Conservation (phyloP, 1,140 invertebrate genomes). For the Drosophila gunungcola region DNA sequence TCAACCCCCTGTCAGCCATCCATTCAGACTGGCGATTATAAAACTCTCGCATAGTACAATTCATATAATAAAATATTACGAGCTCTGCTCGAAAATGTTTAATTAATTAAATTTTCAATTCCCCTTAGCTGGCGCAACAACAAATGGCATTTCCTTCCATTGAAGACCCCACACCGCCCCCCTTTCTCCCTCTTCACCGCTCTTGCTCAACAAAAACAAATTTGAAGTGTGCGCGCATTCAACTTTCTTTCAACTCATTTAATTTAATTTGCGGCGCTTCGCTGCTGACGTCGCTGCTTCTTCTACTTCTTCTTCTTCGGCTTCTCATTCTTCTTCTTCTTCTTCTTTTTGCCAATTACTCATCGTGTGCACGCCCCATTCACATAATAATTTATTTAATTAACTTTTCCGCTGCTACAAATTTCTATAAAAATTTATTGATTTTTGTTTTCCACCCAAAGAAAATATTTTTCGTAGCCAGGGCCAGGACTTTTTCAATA, state of each 20-base stretch:
- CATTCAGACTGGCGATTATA: slow-evolving; percentile 61
- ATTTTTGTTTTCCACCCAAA: slow-evolving; percentile 51
- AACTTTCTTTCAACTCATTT: slow-evolving; percentile 84
- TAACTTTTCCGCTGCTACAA: slow-evolving; percentile 82
- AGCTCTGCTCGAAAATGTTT: slow-evolving; percentile 73
- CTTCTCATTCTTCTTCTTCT: neutral
- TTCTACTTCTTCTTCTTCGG: slow-evolving; percentile 2
- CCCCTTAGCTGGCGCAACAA: slow-evolving; percentile 55
- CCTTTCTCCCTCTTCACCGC: slow-evolving; percentile 8
- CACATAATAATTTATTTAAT: slow-evolving; percentile 84
- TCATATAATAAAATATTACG: slow-evolving; percentile 75
- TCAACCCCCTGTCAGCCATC: slow-evolving; percentile 26
- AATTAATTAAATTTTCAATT: slow-evolving; percentile 84
- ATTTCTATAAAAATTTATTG: slow-evolving; percentile 77
- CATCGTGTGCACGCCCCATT: slow-evolving; percentile 82
- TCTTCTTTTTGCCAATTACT: slow-evolving; percentile 79
- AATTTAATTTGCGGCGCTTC: slow-evolving; percentile 82
- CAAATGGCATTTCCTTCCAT: slow-evolving; percentile 24
- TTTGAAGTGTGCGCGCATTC: slow-evolving; percentile 79
- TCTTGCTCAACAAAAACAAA: slow-evolving; percentile 65
- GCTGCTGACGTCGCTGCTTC: slow-evolving; percentile 40
- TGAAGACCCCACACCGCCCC: slow-evolving; percentile 10
- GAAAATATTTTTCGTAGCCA: slow-evolving; percentile 51
- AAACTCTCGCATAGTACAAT: slow-evolving; percentile 56
- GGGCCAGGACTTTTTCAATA: slow-evolving; percentile 52